phyloP scores from a whole-genome alignment of 2,888 invertebrate species.

The Pardosa pseudoannulata region DNA sequence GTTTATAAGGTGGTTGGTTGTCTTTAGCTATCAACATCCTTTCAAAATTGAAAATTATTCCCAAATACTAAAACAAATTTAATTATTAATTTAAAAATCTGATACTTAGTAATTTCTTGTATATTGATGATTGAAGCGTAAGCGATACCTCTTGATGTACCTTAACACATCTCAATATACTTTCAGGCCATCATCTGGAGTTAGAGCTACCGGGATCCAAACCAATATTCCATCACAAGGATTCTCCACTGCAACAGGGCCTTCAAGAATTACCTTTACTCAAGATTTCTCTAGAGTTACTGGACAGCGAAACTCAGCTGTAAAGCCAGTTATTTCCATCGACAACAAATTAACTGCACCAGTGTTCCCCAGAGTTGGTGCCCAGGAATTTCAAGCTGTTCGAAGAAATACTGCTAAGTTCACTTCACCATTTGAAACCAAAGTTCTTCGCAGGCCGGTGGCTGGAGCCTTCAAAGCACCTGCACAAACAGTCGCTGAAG shows the following conservation, averaged over 20 bases:
- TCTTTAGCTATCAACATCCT: too few relatives aligned
- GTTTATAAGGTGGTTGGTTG: too few relatives aligned
- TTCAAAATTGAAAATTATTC: too few relatives aligned
- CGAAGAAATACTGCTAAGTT: neutral
- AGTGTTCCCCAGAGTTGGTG: neutral
- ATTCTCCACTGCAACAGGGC: neutral
- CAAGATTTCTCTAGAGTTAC: neutral
- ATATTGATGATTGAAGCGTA: too few relatives aligned
- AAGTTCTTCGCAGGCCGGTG: neutral
- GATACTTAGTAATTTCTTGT: too few relatives aligned
- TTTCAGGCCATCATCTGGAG: neutral
- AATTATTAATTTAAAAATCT: too few relatives aligned
- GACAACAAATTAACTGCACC: neutral
- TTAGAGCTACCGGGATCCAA: neutral
- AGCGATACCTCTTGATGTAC: too few relatives aligned
- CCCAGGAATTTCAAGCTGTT: neutral
- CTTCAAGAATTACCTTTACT: neutral
- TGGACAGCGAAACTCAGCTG: neutral
- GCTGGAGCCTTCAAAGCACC: neutral
- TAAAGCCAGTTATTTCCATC: neutral
- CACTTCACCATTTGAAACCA: neutral
- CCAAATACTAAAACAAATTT: too few relatives aligned
- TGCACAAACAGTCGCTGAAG: neutral
- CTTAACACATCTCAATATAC: too few relatives aligned
- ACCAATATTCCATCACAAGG: neutral